Evolutionary conservation across 2,888 invertebrate genomes (phyloP).

Genomic region (Nasonia oneida): DNA sequence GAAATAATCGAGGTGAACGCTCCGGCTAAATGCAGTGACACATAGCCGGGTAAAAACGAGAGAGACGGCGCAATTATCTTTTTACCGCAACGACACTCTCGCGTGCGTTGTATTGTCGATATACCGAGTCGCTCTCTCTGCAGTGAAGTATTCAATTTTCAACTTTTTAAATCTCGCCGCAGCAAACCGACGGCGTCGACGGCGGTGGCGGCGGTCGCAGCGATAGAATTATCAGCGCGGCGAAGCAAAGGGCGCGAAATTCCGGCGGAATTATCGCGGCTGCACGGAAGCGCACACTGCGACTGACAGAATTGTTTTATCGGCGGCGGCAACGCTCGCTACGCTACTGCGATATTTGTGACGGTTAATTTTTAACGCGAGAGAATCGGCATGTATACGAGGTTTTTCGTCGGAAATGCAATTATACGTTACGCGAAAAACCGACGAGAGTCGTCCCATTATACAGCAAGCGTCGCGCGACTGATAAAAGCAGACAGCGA

Average conservation of each 20-base stretch:
- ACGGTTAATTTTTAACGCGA: conserved; percentile 7
- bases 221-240: neutral
- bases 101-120: neutral
- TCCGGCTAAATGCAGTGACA: neutral
- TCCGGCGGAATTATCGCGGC: conserved; percentile 14
- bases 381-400: neutral
- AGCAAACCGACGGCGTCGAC: neutral
- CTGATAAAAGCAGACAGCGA: neutral
- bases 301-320: conserved; percentile 28
- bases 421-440: neutral
- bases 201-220: no score
- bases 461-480: no score
- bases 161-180: neutral
- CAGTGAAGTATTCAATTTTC: neutral
- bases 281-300: neutral
- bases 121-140: neutral
- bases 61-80: conserved; percentile 40
- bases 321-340: neutral
- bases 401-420: neutral
- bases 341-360: neutral
- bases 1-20: neutral
- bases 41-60: conserved; percentile 5
- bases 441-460: no score
- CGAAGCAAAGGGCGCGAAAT: neutral
- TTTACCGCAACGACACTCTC: conserved; percentile 12